Evolutionary conservation across 2,888 invertebrate species (phyloP).

Genomic region (Calameuta filiformis): DNA sequence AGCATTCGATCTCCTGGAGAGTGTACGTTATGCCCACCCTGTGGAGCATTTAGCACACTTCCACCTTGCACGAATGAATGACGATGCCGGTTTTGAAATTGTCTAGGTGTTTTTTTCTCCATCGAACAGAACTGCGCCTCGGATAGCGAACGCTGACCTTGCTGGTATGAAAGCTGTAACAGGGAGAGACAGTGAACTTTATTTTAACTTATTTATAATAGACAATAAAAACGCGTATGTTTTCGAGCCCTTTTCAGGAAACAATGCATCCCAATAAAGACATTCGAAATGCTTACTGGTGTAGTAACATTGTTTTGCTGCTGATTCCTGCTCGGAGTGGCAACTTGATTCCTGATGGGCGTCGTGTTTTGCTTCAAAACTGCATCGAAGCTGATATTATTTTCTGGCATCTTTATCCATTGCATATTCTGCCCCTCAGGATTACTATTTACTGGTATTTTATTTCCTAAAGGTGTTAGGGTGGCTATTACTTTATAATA

Average conservation of each 20-base stretch:
- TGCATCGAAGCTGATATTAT: slow-evolving; percentile 45
- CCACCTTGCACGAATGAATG: slow-evolving; percentile 5
- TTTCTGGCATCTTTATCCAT: slow-evolving; percentile 55
- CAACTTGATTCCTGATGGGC: slow-evolving; percentile 36
- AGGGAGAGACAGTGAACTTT: background rate
- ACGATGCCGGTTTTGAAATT: slow-evolving; percentile 37
- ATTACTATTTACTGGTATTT: slow-evolving; percentile 31
- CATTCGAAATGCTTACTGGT: slow-evolving; percentile 37
- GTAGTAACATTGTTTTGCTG: slow-evolving; percentile 42
- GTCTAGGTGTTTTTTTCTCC: slow-evolving; percentile 23
- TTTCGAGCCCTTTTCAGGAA: background rate
- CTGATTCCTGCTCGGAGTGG: slow-evolving; percentile 42
- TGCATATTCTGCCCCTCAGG: slow-evolving; percentile 50
- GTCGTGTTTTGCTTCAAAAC: slow-evolving; percentile 42
- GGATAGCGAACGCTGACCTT: slow-evolving; percentile 8
- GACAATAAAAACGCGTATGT: background rate
- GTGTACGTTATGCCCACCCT: slow-evolving; percentile 6
- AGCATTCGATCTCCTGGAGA: slow-evolving; percentile 32
- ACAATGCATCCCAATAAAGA: background rate
- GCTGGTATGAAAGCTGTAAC: slow-evolving; percentile 5
- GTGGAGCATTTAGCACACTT: background rate
- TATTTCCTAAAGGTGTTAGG: slow-evolving; percentile 28
- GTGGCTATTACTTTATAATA: background rate
- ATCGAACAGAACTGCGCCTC: slow-evolving; percentile 6
- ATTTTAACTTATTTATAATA: background rate